Percentiles rank a stretch among this genome's conserved stretches.
These are phyloP conservation scores for Bellardia bayeri DNA, from an alignment of 2,888 invertebrate genomes.

Conservation along the genomic window DNA sequence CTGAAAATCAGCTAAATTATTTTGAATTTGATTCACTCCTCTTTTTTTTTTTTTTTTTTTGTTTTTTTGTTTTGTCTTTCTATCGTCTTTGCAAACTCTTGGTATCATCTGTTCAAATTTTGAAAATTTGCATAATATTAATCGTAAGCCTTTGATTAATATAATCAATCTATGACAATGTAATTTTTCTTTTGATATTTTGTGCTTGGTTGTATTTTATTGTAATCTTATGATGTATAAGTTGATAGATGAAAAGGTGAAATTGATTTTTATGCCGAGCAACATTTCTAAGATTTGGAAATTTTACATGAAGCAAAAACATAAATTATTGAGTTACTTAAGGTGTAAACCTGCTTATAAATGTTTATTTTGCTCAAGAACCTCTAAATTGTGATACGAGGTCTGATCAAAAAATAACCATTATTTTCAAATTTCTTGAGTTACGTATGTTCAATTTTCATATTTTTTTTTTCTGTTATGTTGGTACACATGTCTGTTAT, in stretches of 20 bases:
- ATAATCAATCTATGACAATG: constrained; percentile 69
- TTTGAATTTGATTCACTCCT: constrained; percentile 54
- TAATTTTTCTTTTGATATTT: constrained; percentile 32
- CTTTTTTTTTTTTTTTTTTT: constrained; percentile 19
- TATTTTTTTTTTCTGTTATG: no score
- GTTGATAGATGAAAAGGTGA: background rate
- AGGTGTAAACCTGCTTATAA: no score
- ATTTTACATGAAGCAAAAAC: no score
- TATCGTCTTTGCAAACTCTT: constrained; percentile 23
- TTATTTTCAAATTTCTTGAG: no score
- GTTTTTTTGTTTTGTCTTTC: constrained; percentile 12
- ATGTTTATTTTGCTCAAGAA: no score
- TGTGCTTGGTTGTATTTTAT: background rate
- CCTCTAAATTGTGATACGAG: no score
- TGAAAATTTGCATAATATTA: constrained; percentile 36
- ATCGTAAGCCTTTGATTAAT: constrained; percentile 63
- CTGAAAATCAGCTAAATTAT: constrained; percentile 59
- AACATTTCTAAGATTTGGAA: no score
- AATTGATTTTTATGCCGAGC: background rate
- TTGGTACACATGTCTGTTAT: no score
- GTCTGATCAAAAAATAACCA: no score
- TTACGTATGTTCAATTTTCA: no score
- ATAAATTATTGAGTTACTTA: no score
- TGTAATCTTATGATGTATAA: background rate
- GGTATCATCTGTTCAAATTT: constrained; percentile 63